Conservation (phyloP, 2,888 invertebrate species). For the Erebia ligea region DNA sequence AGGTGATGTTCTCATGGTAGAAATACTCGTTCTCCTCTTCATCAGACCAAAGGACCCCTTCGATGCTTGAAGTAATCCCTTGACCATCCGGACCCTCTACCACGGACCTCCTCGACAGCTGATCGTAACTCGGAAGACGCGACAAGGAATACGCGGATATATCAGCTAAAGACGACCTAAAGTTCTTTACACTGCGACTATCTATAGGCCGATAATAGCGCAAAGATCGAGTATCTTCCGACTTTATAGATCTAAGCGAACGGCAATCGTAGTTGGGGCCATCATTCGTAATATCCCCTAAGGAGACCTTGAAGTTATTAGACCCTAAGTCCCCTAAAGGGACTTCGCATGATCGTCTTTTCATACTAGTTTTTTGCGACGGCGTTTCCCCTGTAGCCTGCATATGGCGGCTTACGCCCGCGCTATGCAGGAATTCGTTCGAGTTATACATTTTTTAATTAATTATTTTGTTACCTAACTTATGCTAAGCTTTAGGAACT, state of each 20-base stretch:
- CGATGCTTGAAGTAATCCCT: slow-evolving; percentile 77
- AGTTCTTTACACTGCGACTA: slow-evolving; percentile 74
- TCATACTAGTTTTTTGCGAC: slow-evolving; percentile 77
- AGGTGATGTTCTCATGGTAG: slow-evolving; percentile 77
- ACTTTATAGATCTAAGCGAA: slow-evolving; percentile 67
- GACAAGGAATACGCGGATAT: slow-evolving; percentile 61
- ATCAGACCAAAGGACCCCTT: slow-evolving; percentile 81
- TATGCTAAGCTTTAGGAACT: slow-evolving; percentile 71
- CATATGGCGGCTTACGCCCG: slow-evolving; percentile 78
- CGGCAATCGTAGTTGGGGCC: slow-evolving; percentile 66
- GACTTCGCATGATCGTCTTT: slow-evolving; percentile 75
- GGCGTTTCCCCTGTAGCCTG: slow-evolving; percentile 77
- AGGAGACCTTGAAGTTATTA: slow-evolving; percentile 76
- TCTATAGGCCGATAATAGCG: slow-evolving; percentile 72
- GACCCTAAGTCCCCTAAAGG: slow-evolving; percentile 76
- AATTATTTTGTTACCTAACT: slow-evolving; percentile 41
- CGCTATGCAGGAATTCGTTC: slow-evolving; percentile 75
- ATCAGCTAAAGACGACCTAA: slow-evolving; percentile 72
- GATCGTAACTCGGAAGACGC: slow-evolving; percentile 75
- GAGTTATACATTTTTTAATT: slow-evolving; percentile 74
- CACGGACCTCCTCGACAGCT: slow-evolving; percentile 72
- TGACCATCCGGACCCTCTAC: slow-evolving; percentile 67
- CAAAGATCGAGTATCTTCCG: slow-evolving; percentile 65
- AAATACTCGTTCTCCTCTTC: slow-evolving; percentile 80
- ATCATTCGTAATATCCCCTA: slow-evolving; percentile 70